Evolutionary conservation across 2,888 invertebrate species (phyloP).

Genomic region (Acleris laterana): DNA sequence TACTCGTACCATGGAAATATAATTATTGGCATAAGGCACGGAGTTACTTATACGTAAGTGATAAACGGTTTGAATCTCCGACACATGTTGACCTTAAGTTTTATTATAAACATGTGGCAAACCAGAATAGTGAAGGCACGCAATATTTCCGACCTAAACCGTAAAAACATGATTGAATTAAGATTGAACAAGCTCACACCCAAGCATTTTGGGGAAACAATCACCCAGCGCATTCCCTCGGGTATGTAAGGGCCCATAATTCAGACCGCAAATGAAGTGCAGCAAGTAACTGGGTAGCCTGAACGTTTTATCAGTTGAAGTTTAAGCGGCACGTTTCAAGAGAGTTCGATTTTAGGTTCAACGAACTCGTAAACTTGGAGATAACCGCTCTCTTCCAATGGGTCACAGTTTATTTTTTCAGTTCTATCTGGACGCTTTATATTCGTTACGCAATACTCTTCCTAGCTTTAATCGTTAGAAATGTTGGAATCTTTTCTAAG

Average conservation of each 20-base stretch:
- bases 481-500: background rate
- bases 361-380: slow-evolving; percentile 29
- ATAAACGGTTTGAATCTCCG: too few relatives aligned
- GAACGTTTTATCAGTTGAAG: slow-evolving; percentile 14
- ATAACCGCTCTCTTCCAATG: slow-evolving; percentile 1
- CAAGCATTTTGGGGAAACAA: slow-evolving; percentile 20
- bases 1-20: too few relatives aligned
- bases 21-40: too few relatives aligned
- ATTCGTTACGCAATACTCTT: background rate
- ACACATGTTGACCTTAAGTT: too few relatives aligned
- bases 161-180: slow-evolving; percentile 10
- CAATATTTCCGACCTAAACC: background rate
- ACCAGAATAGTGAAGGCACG: background rate
- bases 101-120: too few relatives aligned
- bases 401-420: slow-evolving; percentile 9
- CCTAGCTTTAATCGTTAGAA: too few relatives aligned
- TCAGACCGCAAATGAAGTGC: slow-evolving; percentile 23
- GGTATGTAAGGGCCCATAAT: slow-evolving; percentile 12
- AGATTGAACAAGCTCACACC: slow-evolving; percentile 10
- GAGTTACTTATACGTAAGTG: too few relatives aligned
- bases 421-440: slow-evolving; percentile 10
- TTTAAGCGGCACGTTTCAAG: slow-evolving; percentile 14
- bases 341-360: slow-evolving; percentile 27
- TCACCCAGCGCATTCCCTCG: slow-evolving; percentile 7
- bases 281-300: slow-evolving; percentile 7